These are phyloP conservation scores for Gallinago nigripennis DNA, from an alignment of 2,797 vertebrate species.

Conservation along the genomic window DNA sequence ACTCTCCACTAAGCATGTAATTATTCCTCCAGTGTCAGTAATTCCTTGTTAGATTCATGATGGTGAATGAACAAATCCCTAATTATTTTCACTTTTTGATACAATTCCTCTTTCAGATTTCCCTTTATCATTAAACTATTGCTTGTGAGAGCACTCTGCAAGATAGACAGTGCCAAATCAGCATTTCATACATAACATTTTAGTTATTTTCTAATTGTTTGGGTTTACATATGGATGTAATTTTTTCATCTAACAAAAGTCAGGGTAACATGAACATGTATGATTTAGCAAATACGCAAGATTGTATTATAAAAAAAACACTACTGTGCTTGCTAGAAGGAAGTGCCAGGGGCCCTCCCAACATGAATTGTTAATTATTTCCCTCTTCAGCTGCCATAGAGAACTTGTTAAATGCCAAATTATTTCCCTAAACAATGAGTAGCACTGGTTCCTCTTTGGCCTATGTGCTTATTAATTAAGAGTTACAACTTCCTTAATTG, in stretches of 20 bases:
- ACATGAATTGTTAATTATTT: slow-evolving; percentile 33
- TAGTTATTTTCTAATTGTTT: background rate
- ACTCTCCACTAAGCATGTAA: background rate
- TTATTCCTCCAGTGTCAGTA: background rate
- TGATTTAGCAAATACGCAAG: slow-evolving; percentile 32
- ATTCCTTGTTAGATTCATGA: background rate
- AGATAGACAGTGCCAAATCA: background rate
- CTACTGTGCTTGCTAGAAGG: slow-evolving; percentile 28
- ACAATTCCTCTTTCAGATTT: background rate
- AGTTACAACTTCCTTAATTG: slow-evolving; percentile 45
- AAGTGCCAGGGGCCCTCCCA: slow-evolving; percentile 36
- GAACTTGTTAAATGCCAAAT: slow-evolving; percentile 49
- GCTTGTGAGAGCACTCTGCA: background rate
- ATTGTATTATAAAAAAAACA: slow-evolving; percentile 5
- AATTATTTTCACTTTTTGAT: background rate
- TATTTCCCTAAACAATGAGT: slow-evolving; percentile 64
- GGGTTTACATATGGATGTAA: background rate
- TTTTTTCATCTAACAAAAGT: background rate
- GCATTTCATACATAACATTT: background rate
- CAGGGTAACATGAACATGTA: background rate
- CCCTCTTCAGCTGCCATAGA: slow-evolving; percentile 60
- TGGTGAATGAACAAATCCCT: background rate
- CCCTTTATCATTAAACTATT: background rate
- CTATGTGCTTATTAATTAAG: slow-evolving; percentile 32
- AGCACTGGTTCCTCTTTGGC: slow-evolving; percentile 17